A percentile compares a stretch with the other conserved stretches of the same genome.
Evolutionary conservation across 2,113 vertebrate species (phyloP).

Genomic region (Tor tambroides): DNA sequence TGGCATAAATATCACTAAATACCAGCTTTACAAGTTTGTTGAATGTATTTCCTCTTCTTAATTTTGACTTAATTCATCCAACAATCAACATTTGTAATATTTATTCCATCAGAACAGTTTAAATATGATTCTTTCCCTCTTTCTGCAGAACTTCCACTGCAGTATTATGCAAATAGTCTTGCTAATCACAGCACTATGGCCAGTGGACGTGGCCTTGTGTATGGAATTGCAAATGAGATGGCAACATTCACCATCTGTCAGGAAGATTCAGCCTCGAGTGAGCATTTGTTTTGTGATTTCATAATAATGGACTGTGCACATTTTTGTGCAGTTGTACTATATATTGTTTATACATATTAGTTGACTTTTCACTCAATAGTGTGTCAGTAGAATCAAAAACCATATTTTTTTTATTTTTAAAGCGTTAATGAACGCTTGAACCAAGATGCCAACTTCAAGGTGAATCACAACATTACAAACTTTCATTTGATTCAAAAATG

Average conservation of each 20-base stretch:
- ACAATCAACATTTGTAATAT: too few species aligned
- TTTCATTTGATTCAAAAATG: too few species aligned
- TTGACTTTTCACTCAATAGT: background rate
- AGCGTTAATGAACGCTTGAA: too few species aligned
- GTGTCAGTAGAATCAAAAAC: background rate
- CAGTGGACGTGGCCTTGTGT: conserved; percentile 13
- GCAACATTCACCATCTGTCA: conserved; percentile 85
- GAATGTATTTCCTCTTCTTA: too few species aligned
- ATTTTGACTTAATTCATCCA: too few species aligned
- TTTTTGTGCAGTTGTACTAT: background rate
- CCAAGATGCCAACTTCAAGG: too few species aligned
- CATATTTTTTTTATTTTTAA: too few species aligned
- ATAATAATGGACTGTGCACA: background rate
- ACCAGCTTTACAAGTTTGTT: too few species aligned
- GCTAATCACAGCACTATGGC: background rate
- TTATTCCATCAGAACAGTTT: background rate
- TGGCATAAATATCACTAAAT: too few species aligned
- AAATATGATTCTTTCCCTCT: background rate
- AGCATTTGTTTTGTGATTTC: conserved; percentile 35
- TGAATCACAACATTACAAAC: too few species aligned
- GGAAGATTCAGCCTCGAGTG: conserved; percentile 83
- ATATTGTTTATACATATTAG: background rate
- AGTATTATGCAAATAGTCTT: conserved; percentile 16
- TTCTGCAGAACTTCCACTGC: conserved; percentile 21
- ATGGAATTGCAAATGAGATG: conserved; percentile 62